Percentiles rank a stretch among this genome's conserved stretches.
These are phyloP conservation scores for Epinephelus moara DNA, from an alignment of 2,113 vertebrate species.

Conservation along the genomic window DNA sequence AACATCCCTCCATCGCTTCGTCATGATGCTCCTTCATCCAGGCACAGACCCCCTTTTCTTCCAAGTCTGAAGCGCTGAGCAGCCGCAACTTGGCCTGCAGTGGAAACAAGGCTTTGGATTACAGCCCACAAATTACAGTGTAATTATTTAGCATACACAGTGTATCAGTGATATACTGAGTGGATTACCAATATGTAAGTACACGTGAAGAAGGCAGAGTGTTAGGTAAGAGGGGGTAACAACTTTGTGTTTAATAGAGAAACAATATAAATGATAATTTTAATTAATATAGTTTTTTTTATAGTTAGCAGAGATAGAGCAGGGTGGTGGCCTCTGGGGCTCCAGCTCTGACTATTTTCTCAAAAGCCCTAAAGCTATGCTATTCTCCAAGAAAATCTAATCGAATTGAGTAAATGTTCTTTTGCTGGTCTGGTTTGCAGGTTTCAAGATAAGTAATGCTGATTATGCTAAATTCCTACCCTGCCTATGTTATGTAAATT, in stretches of 20 bases:
- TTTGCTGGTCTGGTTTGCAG: too few species aligned
- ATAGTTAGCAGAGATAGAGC: background rate
- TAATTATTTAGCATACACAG: background rate
- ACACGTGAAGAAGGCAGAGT: background rate
- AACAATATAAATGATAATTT: background rate
- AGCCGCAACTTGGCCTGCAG: constrained; percentile 2
- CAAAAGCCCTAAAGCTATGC: too few species aligned
- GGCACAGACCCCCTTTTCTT: constrained; percentile 25
- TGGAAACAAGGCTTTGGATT: constrained; percentile 11
- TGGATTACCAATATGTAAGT: background rate
- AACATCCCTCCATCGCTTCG: constrained; percentile 60
- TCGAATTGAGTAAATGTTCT: too few species aligned
- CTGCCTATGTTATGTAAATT: too few species aligned
- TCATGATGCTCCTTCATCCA: constrained; percentile 38
- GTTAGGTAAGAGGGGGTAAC: background rate
- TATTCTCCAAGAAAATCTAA: too few species aligned
- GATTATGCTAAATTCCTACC: too few species aligned
- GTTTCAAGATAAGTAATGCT: too few species aligned
- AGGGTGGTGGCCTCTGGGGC: too few species aligned
- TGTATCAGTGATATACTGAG: background rate
- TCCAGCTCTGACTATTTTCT: too few species aligned
- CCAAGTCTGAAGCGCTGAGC: constrained; percentile 22
- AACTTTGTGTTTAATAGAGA: background rate
- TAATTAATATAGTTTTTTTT: background rate
- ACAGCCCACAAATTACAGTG: background rate